A percentile compares a stretch with the other conserved stretches of the same genome.
phyloP scores from a whole-genome alignment of 2,797 vertebrate genomes.

The Pelodytes ibericus region DNA sequence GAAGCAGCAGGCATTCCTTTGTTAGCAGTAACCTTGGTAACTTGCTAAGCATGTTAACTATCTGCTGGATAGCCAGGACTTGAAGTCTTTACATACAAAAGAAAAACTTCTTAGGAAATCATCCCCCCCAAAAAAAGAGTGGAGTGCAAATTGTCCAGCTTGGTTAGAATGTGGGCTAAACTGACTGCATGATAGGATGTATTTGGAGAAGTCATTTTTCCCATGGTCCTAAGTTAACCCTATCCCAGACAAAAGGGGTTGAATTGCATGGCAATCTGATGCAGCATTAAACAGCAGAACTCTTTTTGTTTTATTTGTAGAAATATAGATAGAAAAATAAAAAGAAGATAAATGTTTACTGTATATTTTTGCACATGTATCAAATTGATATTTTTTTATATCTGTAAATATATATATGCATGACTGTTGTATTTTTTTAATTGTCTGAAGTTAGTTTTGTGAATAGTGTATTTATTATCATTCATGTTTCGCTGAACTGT shows the following conservation, averaged over 20 bases:
- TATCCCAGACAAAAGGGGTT: background rate
- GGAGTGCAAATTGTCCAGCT: background rate
- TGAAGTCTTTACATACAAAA: slow-evolving; percentile 17
- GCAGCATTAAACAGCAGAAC: too few species aligned
- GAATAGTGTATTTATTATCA: too few species aligned
- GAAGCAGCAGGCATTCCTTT: slow-evolving; percentile 44
- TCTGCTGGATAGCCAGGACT: slow-evolving; percentile 12
- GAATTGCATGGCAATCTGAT: background rate
- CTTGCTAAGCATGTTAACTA: slow-evolving; percentile 47
- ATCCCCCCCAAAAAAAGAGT: background rate
- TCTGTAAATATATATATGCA: too few species aligned
- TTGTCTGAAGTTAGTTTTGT: too few species aligned
- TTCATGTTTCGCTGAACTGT: too few species aligned
- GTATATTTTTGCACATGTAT: too few species aligned
- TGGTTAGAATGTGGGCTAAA: background rate
- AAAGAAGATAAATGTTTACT: too few species aligned
- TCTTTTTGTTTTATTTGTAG: too few species aligned
- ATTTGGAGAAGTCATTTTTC: background rate
- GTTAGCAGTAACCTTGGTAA: slow-evolving; percentile 47
- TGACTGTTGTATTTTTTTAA: too few species aligned
- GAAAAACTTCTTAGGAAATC: slow-evolving; percentile 12
- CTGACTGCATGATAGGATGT: background rate
- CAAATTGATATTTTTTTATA: too few species aligned
- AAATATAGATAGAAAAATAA: too few species aligned
- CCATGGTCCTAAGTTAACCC: background rate